Evolutionary conservation across 2,797 vertebrate genomes (phyloP).

Genomic region (Sebastes taczanowskii): DNA sequence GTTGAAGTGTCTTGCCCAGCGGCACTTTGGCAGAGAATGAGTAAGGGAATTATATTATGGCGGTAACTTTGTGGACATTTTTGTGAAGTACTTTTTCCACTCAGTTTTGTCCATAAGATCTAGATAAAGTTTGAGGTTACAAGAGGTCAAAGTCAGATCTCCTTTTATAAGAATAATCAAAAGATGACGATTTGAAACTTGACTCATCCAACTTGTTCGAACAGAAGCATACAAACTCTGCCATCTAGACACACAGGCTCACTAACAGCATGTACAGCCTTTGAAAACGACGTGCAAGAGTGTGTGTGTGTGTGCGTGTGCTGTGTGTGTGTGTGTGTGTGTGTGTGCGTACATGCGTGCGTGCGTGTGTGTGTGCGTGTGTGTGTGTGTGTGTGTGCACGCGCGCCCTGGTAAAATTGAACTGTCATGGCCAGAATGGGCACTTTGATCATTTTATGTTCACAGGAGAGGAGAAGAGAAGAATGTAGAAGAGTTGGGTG

Average conservation of each 20-base stretch:
- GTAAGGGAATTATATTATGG: background rate
- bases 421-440: conserved; percentile 76
- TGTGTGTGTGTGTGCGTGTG: background rate
- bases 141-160: conserved; percentile 26
- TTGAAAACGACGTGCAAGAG: background rate
- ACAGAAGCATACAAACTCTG: conserved; percentile 5
- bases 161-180: conserved; percentile 16
- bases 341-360: background rate
- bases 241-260: conserved; percentile 19
- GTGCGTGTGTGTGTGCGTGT: background rate
- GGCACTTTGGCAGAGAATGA: background rate
- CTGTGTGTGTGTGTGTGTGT: background rate
- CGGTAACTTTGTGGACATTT: background rate
- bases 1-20: background rate
- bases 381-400: background rate
- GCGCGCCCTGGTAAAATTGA: conserved; percentile 63
- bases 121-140: conserved; percentile 6
- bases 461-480: conserved; percentile 54
- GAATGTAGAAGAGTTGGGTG: conserved; percentile 33
- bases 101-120: background rate
- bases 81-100: background rate
- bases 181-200: conserved; percentile 25
- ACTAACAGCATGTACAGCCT: background rate
- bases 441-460: conserved; percentile 79
- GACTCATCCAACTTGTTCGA: conserved; percentile 28